Base-by-base conservation (phyloP, 2,797 vertebrate species). In the Hybognathus amarus region DNA sequence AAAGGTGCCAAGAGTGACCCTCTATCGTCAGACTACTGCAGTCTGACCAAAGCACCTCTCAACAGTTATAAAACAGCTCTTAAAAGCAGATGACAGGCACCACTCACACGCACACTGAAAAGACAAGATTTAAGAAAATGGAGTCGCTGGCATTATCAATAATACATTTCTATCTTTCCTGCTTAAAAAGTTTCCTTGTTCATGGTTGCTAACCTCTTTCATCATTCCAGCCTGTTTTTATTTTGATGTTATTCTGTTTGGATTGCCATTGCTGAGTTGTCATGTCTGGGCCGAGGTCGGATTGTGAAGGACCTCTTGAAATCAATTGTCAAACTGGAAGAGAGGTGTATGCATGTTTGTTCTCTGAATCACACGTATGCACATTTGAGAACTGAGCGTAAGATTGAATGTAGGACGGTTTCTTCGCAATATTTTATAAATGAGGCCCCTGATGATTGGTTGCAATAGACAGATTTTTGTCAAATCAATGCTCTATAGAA, bases 11-110 rank as follows among this genome's bases (percentile, higher is more conserved):
- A 99, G 91, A 99, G 97, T 0, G 98, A 99, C 92, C 98, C 0
- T 98, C 97, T 90, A 99, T 99, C 38, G 98, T 99, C 88, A 93
- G 97, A 87, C 95, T 99, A 90, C 95, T 99, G 91, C 97, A 99
- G 94, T 98, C 97, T 0, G 97, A 99, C 91, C 97, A 97, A 90
- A 97, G 97, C 90, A 94, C 96, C 42, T 94, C 97, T 79, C 94
- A 92, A 50, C 96, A 98, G 94, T 95, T 97, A 69, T 85, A 69
- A 87, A 82, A 67, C 76, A 85, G 75, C 27, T 56, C 71, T 77
- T 77, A 66, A 69, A 61, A 40, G 69, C 68, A 77, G 68, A 24
- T 66, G 18, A 30, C 80, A 67, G 82, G 52, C 76, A 64, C 13
- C 78, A 42, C 30, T 74, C 24, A 77, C 83, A 88, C 77, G 80